These are phyloP conservation scores for Junonia oenone DNA, from an alignment of 2,888 invertebrate species.

Conservation along the genomic window DNA sequence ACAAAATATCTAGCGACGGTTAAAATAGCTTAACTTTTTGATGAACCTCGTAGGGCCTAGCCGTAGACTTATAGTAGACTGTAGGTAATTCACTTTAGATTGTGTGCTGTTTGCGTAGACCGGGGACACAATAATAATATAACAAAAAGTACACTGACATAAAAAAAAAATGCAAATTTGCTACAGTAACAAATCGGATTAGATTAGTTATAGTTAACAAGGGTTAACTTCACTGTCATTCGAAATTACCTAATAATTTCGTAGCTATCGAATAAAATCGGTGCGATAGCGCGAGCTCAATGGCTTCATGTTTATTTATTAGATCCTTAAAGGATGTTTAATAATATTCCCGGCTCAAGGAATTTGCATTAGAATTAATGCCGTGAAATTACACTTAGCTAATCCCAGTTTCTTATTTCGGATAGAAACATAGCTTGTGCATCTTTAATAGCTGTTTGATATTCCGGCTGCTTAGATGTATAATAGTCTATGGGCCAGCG, in stretches of 20 bases:
- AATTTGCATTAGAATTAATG: slow-evolving; percentile 29
- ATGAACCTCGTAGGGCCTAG: too few relatives aligned
- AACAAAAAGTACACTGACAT: too few relatives aligned
- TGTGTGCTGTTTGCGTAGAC: too few relatives aligned
- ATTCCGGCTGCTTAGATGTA: too few relatives aligned
- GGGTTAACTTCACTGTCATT: slow-evolving; percentile 14
- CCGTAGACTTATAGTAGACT: too few relatives aligned
- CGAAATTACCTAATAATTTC: slow-evolving; percentile 22
- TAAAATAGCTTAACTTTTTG: too few relatives aligned
- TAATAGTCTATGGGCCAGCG: too few relatives aligned
- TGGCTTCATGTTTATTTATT: slow-evolving; percentile 67
- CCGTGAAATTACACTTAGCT: slow-evolving; percentile 22
- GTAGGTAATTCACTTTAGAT: too few relatives aligned
- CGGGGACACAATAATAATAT: too few relatives aligned
- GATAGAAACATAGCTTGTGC: neutral
- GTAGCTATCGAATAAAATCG: slow-evolving; percentile 25
- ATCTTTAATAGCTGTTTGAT: too few relatives aligned
- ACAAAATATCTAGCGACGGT: too few relatives aligned
- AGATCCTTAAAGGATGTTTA: slow-evolving; percentile 48
- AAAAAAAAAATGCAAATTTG: too few relatives aligned
- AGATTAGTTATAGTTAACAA: slow-evolving; percentile 6
- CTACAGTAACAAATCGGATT: neutral
- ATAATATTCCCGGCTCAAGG: slow-evolving; percentile 30
- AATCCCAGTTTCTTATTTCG: slow-evolving; percentile 20
- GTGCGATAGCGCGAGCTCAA: slow-evolving; percentile 28